These are phyloP conservation scores for Tringa solitaria DNA, from an alignment of 2,113 vertebrate species.

Conservation along the genomic window DNA sequence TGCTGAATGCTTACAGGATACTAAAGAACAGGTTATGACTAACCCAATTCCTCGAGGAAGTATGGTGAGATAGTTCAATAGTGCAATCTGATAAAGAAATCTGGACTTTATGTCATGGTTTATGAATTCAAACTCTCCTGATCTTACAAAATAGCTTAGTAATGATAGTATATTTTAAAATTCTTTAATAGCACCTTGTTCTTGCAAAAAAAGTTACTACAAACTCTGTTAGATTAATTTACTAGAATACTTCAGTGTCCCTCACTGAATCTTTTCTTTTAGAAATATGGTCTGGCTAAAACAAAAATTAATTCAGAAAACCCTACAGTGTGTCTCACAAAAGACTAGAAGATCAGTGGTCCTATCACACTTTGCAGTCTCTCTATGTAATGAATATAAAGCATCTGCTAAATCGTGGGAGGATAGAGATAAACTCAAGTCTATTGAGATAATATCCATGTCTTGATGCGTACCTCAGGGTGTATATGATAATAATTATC, in stretches of 20 bases:
- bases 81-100: background rate
- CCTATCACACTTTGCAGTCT: background rate
- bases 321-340: background rate
- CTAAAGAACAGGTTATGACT: background rate
- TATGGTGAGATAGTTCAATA: background rate
- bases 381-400: background rate
- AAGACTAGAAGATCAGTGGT: background rate
- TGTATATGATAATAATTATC: background rate
- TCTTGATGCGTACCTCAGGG: background rate
- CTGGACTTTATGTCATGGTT: background rate
- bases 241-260: background rate
- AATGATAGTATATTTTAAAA: background rate
- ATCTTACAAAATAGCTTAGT: background rate
- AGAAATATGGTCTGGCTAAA: background rate
- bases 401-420: background rate
- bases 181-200: background rate
- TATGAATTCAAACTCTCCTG: background rate
- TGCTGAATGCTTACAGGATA: background rate
- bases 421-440: background rate
- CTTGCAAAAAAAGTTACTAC: background rate
- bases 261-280: background rate
- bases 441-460: background rate
- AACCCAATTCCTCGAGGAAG: background rate
- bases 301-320: background rate
- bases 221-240: background rate